phyloP scores from a whole-genome alignment of 2,888 invertebrate species.

The Nomada fabriciana region DNA sequence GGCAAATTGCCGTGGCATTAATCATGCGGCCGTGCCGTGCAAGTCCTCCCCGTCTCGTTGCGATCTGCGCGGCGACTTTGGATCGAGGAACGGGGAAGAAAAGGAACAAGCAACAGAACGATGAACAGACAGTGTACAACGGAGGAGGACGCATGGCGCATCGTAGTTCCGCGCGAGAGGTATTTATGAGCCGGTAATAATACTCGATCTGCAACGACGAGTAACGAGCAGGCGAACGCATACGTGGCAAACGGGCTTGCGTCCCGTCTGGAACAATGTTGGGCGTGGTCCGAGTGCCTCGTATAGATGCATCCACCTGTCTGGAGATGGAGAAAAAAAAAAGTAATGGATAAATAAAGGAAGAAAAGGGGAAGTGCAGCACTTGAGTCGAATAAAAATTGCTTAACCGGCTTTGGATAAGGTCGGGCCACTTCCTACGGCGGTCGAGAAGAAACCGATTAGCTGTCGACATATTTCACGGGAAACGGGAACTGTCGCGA shows the following conservation, averaged over 20 bases:
- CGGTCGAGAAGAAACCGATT: slow-evolving; percentile 52
- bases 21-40: slow-evolving; percentile 49
- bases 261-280: slow-evolving; percentile 53
- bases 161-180: slow-evolving; percentile 52
- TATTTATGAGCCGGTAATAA: slow-evolving; percentile 66
- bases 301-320: slow-evolving; percentile 28
- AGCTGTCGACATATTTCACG: slow-evolving; percentile 58
- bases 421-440: slow-evolving; percentile 30
- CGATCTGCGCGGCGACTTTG: slow-evolving; percentile 47
- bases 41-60: slow-evolving; percentile 30
- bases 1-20: slow-evolving; percentile 67
- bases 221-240: slow-evolving; percentile 16
- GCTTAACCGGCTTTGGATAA: slow-evolving; percentile 15
- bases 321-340: background rate
- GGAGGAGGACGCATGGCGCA: slow-evolving; percentile 3
- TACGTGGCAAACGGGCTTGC: slow-evolving; percentile 8
- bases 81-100: slow-evolving; percentile 11
- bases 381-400: slow-evolving; percentile 31
- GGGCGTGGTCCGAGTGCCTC: slow-evolving; percentile 47
- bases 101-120: background rate
- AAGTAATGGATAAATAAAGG: slow-evolving; percentile 7
- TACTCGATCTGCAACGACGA: slow-evolving; percentile 55
- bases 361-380: too few relatives aligned
- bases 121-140: background rate
- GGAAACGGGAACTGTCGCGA: slow-evolving; percentile 50